phyloP scores from a whole-genome alignment of 2,888 invertebrate genomes.

The Andrena minutula region DNA sequence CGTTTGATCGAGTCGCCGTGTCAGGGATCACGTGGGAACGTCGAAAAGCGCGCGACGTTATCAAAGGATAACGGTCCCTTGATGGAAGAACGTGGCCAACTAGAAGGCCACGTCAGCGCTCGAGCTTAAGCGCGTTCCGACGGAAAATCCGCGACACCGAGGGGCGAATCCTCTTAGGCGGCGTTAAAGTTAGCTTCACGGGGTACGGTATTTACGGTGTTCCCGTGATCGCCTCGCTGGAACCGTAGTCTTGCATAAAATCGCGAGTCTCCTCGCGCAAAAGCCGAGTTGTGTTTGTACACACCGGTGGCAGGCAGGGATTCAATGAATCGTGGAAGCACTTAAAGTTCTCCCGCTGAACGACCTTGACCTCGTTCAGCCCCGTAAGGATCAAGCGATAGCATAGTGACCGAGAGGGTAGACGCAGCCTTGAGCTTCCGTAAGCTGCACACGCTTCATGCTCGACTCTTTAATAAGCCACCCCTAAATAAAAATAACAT shows the following conservation, averaged over 20 bases:
- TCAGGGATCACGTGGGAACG: constrained; percentile 45
- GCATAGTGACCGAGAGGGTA: constrained; percentile 57
- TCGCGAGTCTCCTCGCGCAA: constrained; percentile 15
- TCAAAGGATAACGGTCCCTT: neutral
- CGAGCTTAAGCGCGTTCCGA: constrained; percentile 1
- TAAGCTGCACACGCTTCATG: constrained; percentile 58
- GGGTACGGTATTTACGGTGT: constrained; percentile 21
- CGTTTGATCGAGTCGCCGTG: neutral
- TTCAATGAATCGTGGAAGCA: constrained; percentile 74
- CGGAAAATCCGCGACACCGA: neutral
- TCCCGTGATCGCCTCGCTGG: neutral
- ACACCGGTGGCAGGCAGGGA: constrained; percentile 12
- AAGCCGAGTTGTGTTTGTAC: constrained; percentile 7
- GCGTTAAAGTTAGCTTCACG: constrained; percentile 13
- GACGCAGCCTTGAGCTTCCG: constrained; percentile 62
- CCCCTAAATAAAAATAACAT: constrained; percentile 55
- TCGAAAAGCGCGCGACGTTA: constrained; percentile 31
- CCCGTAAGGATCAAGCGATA: constrained; percentile 57
- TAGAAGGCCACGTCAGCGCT: neutral
- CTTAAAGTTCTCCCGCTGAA: constrained; percentile 69
- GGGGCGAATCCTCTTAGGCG: neutral
- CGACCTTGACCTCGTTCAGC: constrained; percentile 76
- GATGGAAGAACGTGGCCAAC: neutral
- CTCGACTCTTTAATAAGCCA: constrained; percentile 49
- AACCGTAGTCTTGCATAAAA: constrained; percentile 43